Evolutionary conservation across 2,888 invertebrate genomes (phyloP).

Genomic region (Apocheima hispidaria): DNA sequence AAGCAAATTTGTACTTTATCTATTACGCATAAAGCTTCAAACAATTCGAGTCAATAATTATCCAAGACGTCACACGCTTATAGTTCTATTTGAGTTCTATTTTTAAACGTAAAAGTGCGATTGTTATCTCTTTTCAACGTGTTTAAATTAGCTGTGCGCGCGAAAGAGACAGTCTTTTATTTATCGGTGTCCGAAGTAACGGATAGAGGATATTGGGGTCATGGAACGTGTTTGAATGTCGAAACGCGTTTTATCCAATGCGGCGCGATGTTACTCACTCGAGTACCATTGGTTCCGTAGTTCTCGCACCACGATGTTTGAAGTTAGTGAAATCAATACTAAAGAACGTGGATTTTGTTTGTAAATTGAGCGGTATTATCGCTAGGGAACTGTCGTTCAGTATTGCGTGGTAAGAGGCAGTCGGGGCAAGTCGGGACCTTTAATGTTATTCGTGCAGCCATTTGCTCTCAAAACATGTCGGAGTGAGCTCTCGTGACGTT

Average conservation of each 20-base stretch:
- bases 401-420: conserved; percentile 63
- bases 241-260: conserved; percentile 82
- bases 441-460: conserved; percentile 80
- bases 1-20: conserved; percentile 26
- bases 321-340: conserved; percentile 70
- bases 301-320: conserved; percentile 64
- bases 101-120: conserved; percentile 57
- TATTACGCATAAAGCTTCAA: conserved; percentile 33
- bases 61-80: conserved; percentile 60
- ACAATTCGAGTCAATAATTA: conserved; percentile 35
- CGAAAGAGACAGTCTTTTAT: conserved; percentile 65
- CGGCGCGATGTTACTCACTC: conserved; percentile 70
- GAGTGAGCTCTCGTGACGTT: conserved; percentile 71
- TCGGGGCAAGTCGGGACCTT: conserved; percentile 67
- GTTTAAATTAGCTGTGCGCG: conserved; percentile 49
- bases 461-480: conserved; percentile 80
- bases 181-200: conserved; percentile 52
- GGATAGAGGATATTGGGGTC: conserved; percentile 76
- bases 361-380: conserved; percentile 36
- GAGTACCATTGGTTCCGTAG: conserved; percentile 73
- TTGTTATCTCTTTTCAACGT: conserved; percentile 61
- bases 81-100: conserved; percentile 55
- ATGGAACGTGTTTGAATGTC: conserved; percentile 84
- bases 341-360: conserved; percentile 45
- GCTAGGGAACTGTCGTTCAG: conserved; percentile 46